These are phyloP conservation scores for Diaperis boleti DNA, from an alignment of 2,888 invertebrate genomes.

Conservation along the genomic window DNA sequence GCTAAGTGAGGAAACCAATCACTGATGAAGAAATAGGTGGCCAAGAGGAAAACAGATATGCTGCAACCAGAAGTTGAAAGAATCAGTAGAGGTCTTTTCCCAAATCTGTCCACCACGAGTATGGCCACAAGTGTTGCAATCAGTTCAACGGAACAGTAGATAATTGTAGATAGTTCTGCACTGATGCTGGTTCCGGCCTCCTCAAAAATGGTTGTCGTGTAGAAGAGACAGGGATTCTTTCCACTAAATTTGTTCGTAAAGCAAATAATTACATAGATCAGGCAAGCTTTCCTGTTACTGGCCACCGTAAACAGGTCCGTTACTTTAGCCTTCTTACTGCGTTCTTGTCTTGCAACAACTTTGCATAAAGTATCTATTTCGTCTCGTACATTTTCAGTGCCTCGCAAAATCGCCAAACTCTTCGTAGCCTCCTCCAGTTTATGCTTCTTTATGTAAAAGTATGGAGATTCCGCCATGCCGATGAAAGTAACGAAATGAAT, in stretches of 20 bases:
- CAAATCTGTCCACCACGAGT: conserved; percentile 73
- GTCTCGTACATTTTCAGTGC: conserved; percentile 67
- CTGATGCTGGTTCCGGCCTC: conserved; percentile 65
- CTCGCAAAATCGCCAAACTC: conserved; percentile 72
- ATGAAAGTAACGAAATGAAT: conserved; percentile 71
- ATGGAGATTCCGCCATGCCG: conserved; percentile 77
- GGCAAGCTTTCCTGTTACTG: conserved; percentile 73
- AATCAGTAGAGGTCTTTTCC: conserved; percentile 74
- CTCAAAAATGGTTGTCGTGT: conserved; percentile 74
- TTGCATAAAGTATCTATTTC: conserved; percentile 63
- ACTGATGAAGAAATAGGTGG: conserved; percentile 67
- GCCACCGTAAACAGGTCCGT: conserved; percentile 69
- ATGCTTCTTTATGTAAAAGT: conserved; percentile 65
- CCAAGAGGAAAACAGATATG: conserved; percentile 63
- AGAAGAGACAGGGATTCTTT: conserved; percentile 74
- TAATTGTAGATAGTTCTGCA: conserved; percentile 71
- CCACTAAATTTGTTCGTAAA: conserved; percentile 75
- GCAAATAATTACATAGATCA: conserved; percentile 72
- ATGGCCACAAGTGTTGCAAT: conserved; percentile 71
- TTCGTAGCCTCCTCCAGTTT: conserved; percentile 66
- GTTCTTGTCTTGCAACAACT: conserved; percentile 64
- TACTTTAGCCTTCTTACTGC: conserved; percentile 67
- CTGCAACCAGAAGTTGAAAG: conserved; percentile 68
- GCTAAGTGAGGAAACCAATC: conserved; percentile 58
- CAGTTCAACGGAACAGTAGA: conserved; percentile 72